Evolutionary conservation across 2,797 vertebrate species (phyloP).

Genomic region (Arrhamphus sclerolepis): DNA sequence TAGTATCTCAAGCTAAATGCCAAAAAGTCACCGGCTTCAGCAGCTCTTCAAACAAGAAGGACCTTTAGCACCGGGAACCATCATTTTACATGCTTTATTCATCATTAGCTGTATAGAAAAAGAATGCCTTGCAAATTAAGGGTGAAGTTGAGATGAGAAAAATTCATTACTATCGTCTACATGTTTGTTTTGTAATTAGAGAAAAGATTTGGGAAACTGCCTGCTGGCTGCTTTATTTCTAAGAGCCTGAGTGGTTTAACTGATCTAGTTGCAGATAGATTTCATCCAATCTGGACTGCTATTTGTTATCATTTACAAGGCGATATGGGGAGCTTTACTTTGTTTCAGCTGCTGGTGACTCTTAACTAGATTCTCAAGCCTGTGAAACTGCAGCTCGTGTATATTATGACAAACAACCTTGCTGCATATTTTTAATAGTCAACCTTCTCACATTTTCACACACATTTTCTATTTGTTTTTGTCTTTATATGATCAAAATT

Average conservation of each 20-base stretch:
- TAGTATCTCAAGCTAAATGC: too few species aligned
- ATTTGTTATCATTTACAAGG: slow-evolving; percentile 52
- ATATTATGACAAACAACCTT: slow-evolving; percentile 49
- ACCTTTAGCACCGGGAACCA: too few species aligned
- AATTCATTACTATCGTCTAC: background rate
- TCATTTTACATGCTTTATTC: too few species aligned
- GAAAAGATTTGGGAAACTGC: slow-evolving; percentile 5
- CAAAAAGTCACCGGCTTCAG: too few species aligned
- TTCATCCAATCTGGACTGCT: slow-evolving; percentile 49
- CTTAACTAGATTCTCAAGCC: slow-evolving; percentile 40
- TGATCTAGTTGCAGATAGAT: slow-evolving; percentile 37
- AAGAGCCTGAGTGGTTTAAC: slow-evolving; percentile 18
- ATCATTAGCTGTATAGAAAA: too few species aligned
- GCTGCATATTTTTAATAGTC: too few species aligned
- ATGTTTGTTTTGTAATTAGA: background rate
- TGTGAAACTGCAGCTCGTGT: slow-evolving; percentile 49
- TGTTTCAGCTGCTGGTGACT: slow-evolving; percentile 27
- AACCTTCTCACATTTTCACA: too few species aligned
- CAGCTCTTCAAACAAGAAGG: too few species aligned
- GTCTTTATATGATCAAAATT: background rate
- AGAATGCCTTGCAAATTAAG: background rate
- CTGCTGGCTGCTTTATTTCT: slow-evolving; percentile 10
- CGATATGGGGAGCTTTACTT: slow-evolving; percentile 28
- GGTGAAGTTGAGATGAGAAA: background rate
- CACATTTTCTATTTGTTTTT: too few species aligned